phyloP scores from a whole-genome alignment of 2,888 invertebrate genomes.

The Caenorhabditis becei region DNA sequence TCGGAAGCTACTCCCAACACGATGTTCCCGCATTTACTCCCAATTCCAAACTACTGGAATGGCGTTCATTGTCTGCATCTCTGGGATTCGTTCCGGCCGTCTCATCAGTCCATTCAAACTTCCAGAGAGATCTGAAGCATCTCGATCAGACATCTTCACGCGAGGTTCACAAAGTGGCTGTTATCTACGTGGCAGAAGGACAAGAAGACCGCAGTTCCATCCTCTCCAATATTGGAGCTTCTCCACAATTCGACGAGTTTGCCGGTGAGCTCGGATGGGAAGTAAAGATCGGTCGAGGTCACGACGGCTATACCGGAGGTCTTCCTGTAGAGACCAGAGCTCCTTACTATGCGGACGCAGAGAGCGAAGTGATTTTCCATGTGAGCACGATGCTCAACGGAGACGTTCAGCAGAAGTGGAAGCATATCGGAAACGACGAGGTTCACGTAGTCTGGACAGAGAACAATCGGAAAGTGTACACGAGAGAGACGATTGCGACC shows the following conservation, averaged over 20 bases:
- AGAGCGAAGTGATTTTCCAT: constrained; percentile 87
- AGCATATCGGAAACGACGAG: constrained; percentile 83
- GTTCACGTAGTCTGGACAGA: constrained; percentile 99
- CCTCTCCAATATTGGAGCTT: constrained; percentile 91
- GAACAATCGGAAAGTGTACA: constrained; percentile 92
- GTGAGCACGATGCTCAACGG: constrained; percentile 97
- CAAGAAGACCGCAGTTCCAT: constrained; percentile 96
- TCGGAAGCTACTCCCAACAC: constrained; percentile 25
- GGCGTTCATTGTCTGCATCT: constrained; percentile 67
- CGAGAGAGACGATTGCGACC: constrained; percentile 96
- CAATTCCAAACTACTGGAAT: constrained; percentile 62
- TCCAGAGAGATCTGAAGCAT: constrained; percentile 91
- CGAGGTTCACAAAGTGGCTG: constrained; percentile 96
- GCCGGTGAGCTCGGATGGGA: constrained; percentile 83
- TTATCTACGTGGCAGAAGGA: constrained; percentile 96
- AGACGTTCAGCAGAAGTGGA: constrained; percentile 81
- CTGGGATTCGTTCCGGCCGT: constrained; percentile 67
- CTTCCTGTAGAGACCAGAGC: constrained; percentile 88
- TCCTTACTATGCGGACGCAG: constrained; percentile 92
- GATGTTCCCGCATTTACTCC: constrained; percentile 41
- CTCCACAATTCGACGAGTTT: constrained; percentile 91
- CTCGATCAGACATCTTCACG: constrained; percentile 88
- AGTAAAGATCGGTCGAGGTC: constrained; percentile 86
- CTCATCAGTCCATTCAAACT: constrained; percentile 70
- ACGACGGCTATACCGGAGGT: constrained; percentile 94